Conservation (phyloP, 2,888 invertebrate genomes). For the Troilus luridus region DNA sequence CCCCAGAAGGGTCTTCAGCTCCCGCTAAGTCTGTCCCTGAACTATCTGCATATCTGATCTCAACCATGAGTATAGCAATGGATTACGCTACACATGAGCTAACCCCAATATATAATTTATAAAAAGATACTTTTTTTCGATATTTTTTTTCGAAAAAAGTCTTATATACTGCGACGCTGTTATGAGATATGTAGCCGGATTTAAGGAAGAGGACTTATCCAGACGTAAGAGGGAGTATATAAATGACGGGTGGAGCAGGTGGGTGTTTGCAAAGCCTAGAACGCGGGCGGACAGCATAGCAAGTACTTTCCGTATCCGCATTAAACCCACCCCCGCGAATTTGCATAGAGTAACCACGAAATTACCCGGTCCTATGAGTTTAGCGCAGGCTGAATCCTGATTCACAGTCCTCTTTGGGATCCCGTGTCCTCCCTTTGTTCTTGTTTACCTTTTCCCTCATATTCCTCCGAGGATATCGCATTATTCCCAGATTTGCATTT, state of each 20-base stretch:
- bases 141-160: no score
- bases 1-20: no score
- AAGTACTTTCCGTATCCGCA: constrained; percentile 35
- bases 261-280: neutral
- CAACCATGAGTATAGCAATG: no score
- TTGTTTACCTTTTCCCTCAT: constrained; percentile 3
- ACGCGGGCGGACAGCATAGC: neutral
- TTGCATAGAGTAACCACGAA: constrained; percentile 46
- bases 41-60: no score
- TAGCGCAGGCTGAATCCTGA: constrained; percentile 13
- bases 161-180: no score
- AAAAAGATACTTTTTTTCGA: no score
- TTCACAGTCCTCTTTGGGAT: neutral
- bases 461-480: neutral
- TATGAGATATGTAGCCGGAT: neutral
- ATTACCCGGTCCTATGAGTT: constrained; percentile 27
- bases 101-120: no score
- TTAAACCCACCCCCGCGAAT: neutral
- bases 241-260: neutral
- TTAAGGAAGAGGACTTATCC: neutral
- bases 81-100: no score
- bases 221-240: neutral
- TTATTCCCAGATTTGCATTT: neutral
- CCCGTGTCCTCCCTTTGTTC: neutral
- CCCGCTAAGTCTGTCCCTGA: no score